These are phyloP conservation scores for Gobiocypris rarus DNA, from an alignment of 2,113 vertebrate genomes.

Conservation along the genomic window DNA sequence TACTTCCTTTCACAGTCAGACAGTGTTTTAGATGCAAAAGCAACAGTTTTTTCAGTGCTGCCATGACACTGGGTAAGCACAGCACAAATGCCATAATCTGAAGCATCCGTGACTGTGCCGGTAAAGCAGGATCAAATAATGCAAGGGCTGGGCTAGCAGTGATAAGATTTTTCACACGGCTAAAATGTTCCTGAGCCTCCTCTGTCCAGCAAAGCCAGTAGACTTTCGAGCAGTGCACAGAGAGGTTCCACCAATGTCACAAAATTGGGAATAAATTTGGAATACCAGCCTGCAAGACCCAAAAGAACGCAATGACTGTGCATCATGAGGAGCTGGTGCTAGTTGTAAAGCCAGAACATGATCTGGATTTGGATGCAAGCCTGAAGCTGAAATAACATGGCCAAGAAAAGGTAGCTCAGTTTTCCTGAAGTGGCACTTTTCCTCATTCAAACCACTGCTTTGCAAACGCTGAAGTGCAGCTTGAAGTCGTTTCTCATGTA, in stretches of 20 bases:
- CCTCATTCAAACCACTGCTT: neutral
- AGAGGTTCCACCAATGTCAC: neutral
- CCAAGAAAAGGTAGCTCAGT: neutral
- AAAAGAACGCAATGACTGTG: neutral
- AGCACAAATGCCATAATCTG: slow-evolving; percentile 15
- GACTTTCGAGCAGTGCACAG: neutral
- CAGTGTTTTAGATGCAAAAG: slow-evolving; percentile 32
- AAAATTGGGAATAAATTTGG: slow-evolving; percentile 19
- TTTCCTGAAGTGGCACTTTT: neutral
- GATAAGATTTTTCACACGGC: neutral
- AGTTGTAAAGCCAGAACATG: neutral
- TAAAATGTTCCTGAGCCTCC: neutral
- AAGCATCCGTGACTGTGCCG: slow-evolving; percentile 9
- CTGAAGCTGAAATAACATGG: neutral
- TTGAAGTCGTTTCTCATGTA: neutral
- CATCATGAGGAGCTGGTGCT: neutral
- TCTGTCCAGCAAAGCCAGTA: neutral
- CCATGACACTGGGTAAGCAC: slow-evolving; percentile 12
- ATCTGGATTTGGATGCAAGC: neutral
- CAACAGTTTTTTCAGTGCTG: slow-evolving; percentile 19
- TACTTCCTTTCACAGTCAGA: neutral
- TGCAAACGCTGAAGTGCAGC: neutral
- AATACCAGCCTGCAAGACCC: neutral
- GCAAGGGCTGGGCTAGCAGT: slow-evolving; percentile 10
- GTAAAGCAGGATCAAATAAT: slow-evolving; percentile 7